Evolutionary conservation across 2,113 vertebrate genomes (phyloP), one percentile per base, ranked within the genome.

Genomic region (Aythya baeri): DNA sequence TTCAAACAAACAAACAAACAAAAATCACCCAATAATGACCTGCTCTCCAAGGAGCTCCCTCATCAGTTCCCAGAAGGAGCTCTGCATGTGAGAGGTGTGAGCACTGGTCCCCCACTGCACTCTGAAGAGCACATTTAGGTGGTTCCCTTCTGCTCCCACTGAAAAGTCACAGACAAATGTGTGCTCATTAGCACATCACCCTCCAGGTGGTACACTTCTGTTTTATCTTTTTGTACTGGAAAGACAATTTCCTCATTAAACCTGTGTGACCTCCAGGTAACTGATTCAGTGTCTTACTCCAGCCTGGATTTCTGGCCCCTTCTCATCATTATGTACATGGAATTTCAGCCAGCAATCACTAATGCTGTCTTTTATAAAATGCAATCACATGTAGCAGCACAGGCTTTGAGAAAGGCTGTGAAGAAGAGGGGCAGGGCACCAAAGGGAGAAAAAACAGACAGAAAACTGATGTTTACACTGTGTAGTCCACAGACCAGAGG

Each of bases 171-270:
- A 57, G 81, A 76, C 68, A 79, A 92, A 83, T 62, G 41, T 59
- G 27, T 3, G 5, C 62, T 95, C 44, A 17, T 52, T 72, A 93
- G 54, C 36, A 25, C 5, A 50, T 59, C 77, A 87, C 50, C 50
- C 44, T 73, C 83, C 88, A 94, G 86, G 74, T 63, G 87, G 81
- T 78, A 80, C 12, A 27, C 11, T 54, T 76, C 59, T 93, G 54
- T 62, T 73, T 41, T 49, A 62, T 72, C 54, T 83, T 86, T 79
- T 57, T 58, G 4, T 63, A 54, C 14, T 50, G 43, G 26, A 86
- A n/a, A 17, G 36, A 38, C 31, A 83, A 91, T 83, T 91, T 94
- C 54, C 43, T 87, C 41, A 75, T 74, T 70, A 85, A 89, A 88
- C 25, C 26, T 54, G 6, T 2, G 7, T 54, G 66, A 89, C 44